phyloP scores from a whole-genome alignment of 2,888 invertebrate genomes.

The Disparrhopalites patrizii region DNA sequence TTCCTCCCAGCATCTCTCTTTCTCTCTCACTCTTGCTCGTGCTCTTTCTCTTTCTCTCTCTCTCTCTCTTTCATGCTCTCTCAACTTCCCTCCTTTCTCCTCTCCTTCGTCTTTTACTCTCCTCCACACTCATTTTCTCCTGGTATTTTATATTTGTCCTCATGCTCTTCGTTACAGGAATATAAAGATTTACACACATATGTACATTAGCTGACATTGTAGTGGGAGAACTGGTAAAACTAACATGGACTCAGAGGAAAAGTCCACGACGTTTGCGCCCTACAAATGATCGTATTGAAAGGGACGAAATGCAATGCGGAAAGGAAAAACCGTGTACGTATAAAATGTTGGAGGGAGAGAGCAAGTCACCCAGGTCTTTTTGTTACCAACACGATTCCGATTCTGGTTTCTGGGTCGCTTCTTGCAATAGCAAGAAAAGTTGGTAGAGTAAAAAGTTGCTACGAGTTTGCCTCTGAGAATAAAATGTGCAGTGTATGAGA shows the following conservation, averaged over 20 bases:
- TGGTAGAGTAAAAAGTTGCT: neutral
- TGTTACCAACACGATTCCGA: slow-evolving; percentile 3
- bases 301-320: slow-evolving; percentile 18
- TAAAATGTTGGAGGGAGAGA: neutral
- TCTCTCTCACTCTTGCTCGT: neutral
- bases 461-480: slow-evolving; percentile 11
- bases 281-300: slow-evolving; percentile 5
- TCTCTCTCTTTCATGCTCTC: neutral
- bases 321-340: slow-evolving; percentile 5
- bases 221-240: neutral
- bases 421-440: neutral
- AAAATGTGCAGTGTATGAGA: neutral
- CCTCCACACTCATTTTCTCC: too few species aligned
- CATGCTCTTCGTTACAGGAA: too few species aligned
- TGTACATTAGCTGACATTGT: too few species aligned
- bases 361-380: slow-evolving; percentile 10
- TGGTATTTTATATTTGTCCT: too few species aligned
- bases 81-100: too few species aligned
- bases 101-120: too few species aligned
- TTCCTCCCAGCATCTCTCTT: neutral
- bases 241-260: neutral
- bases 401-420: slow-evolving; percentile 14
- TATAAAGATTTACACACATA: too few species aligned
- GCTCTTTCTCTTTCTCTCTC: neutral
- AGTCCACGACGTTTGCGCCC: slow-evolving; percentile 16